Conservation (phyloP, 1,140 invertebrate species). For the Carcinoscorpius rotundicauda region DNA sequence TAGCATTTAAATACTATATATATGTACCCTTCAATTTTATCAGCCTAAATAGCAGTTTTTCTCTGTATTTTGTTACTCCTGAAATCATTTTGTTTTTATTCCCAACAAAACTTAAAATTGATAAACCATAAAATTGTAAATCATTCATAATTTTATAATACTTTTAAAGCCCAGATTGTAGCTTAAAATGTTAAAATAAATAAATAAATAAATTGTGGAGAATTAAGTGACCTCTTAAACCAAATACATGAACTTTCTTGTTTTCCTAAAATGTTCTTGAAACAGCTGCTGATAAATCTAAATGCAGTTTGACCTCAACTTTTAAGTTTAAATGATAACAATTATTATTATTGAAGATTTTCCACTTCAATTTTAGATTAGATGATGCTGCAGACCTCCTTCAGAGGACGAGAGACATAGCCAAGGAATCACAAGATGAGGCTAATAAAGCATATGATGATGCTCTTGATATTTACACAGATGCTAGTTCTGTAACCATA, state of each 20-base stretch:
- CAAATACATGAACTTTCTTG: no score
- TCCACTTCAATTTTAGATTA: background rate
- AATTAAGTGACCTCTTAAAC: no score
- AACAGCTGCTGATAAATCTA: no score
- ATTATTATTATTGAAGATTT: background rate
- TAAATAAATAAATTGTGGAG: no score
- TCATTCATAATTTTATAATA: no score
- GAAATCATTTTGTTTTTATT: background rate
- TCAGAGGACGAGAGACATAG: conserved; percentile 44
- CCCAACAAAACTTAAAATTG: background rate
- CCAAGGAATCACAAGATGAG: conserved; percentile 53
- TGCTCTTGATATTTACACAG: conserved; percentile 58
- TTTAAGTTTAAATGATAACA: no score
- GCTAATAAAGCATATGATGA: conserved; percentile 62
- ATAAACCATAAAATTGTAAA: no score
- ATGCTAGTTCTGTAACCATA: conserved; percentile 57
- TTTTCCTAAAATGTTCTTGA: no score
- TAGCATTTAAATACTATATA: background rate
- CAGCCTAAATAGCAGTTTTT: background rate
- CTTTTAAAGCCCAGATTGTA: no score
- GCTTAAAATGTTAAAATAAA: no score
- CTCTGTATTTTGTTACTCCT: conserved; percentile 2
- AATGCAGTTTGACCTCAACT: no score
- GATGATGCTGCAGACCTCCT: conserved; percentile 17
- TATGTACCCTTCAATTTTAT: background rate